phyloP scores from a whole-genome alignment of 2,797 vertebrate genomes.

The Anguilla anguilla region DNA sequence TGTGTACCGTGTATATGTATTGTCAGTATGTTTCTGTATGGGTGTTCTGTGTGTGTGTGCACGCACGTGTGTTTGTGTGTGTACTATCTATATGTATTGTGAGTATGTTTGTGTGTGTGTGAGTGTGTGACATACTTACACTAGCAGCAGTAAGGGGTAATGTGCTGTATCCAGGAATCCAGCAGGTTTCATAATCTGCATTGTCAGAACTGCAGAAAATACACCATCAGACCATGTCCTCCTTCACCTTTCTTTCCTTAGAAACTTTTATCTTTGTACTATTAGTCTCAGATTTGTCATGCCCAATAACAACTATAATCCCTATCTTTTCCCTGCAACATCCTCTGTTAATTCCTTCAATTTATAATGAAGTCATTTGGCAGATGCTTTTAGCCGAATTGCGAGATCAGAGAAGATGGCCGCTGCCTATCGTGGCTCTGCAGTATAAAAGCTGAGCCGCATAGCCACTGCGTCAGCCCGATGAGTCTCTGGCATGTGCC shows the following conservation, averaged over 20 bases:
- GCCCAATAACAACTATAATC: background rate
- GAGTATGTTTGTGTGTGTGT: background rate
- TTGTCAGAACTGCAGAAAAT: constrained; percentile 75
- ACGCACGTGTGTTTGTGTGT: background rate
- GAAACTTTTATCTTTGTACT: background rate
- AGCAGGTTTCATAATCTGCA: constrained; percentile 93
- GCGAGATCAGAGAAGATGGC: background rate
- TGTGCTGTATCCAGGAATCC: constrained; percentile 79
- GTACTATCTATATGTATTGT: background rate
- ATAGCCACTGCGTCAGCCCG: too few relatives aligned
- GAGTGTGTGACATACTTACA: constrained; percentile 78
- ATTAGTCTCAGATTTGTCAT: background rate
- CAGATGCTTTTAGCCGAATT: background rate
- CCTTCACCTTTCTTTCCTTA: background rate
- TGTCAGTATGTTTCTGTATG: background rate
- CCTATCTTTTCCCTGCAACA: background rate
- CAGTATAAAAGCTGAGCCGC: background rate
- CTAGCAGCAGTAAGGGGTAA: constrained; percentile 91
- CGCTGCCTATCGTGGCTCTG: background rate
- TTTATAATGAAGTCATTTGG: background rate
- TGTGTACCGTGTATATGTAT: background rate
- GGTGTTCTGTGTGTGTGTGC: background rate
- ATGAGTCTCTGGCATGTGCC: too few relatives aligned
- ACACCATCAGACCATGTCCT: background rate
- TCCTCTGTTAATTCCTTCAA: background rate